Evolutionary conservation across 2,113 vertebrate species (phyloP).

Genomic region (Aythya baeri): DNA sequence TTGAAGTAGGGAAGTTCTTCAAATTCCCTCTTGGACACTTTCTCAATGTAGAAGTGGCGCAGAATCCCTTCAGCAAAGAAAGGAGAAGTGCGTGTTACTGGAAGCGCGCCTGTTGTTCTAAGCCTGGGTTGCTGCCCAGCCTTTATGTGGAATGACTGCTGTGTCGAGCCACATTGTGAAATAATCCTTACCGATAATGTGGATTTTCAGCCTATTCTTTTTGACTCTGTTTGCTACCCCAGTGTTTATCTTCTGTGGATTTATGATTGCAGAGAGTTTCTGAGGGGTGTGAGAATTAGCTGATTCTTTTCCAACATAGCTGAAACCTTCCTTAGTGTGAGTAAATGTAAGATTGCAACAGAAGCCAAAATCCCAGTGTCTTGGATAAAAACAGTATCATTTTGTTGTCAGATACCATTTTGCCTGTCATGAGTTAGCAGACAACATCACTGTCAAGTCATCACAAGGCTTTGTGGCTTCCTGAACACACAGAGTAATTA

Average conservation of each 20-base stretch:
- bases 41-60: constrained; percentile 78
- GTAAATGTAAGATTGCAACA: not conserved
- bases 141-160: not conserved
- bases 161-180: not conserved
- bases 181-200: constrained; percentile 27
- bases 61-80: constrained; percentile 75
- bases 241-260: not conserved
- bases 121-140: constrained; percentile 9
- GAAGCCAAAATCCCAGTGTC: not conserved
- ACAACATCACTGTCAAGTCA: not conserved
- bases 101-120: not conserved
- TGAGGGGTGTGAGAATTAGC: not conserved
- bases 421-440: not conserved
- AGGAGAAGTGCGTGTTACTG: constrained; percentile 10
- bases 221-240: not conserved
- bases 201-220: not conserved
- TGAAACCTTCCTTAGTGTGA: not conserved
- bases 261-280: not conserved
- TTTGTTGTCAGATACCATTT: not conserved
- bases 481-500: not conserved
- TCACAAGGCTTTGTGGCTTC: not conserved
- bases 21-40: constrained; percentile 81
- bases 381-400: not conserved
- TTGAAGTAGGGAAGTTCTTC: constrained; percentile 82
- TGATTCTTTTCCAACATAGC: not conserved